Evolutionary conservation across 2,797 vertebrate genomes (phyloP).

Genomic region (Perodicticus potto): DNA sequence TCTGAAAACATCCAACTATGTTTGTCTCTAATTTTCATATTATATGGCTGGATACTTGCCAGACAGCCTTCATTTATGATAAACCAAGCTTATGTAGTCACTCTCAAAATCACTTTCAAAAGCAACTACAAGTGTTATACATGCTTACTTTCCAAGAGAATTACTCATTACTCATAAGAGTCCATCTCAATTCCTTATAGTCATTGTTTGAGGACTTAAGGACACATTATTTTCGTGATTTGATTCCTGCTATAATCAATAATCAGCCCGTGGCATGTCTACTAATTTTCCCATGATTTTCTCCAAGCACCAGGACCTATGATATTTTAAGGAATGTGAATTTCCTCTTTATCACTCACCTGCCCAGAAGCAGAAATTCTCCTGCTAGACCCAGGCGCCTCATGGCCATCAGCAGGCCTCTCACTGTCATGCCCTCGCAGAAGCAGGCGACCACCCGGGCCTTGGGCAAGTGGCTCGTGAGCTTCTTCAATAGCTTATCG

Average conservation of each 20-base stretch:
- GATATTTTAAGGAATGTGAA: background rate
- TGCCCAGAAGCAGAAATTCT: slow-evolving; percentile 97
- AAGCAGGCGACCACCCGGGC: slow-evolving; percentile 99
- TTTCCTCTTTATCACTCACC: slow-evolving; percentile 90
- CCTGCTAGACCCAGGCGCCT: slow-evolving; percentile 94
- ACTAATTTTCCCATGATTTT: slow-evolving; percentile 33
- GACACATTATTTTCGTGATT: background rate
- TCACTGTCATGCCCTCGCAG: slow-evolving; percentile 98
- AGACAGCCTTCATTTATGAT: background rate
- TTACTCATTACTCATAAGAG: background rate
- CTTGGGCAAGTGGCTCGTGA: slow-evolving; percentile 95
- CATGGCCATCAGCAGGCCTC: slow-evolving; percentile 98
- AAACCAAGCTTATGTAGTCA: background rate
- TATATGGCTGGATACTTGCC: too few relatives aligned
- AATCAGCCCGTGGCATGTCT: background rate
- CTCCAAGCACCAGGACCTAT: background rate
- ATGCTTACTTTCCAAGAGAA: background rate
- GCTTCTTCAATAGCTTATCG: slow-evolving; percentile 95
- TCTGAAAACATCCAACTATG: too few relatives aligned
- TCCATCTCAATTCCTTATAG: background rate
- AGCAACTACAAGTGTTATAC: background rate
- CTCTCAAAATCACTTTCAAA: slow-evolving; percentile 54
- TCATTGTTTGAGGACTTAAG: background rate
- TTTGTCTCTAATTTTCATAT: background rate
- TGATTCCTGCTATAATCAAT: background rate